Conservation (phyloP, 2,797 vertebrate genomes). For the Enteromius trimaculatus region DNA sequence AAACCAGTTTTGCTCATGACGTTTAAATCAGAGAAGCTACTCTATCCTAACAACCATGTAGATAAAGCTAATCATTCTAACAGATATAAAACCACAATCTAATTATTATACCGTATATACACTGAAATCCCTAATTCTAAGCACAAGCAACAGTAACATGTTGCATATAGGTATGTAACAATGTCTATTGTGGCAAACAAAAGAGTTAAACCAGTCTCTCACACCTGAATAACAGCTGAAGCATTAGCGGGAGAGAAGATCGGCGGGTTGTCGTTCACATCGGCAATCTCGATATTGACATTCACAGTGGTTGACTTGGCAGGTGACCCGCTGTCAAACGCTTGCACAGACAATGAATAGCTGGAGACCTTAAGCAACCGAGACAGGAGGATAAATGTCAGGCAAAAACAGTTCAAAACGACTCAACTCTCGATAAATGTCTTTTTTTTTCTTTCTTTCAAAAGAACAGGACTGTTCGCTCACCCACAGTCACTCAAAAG, state of each 20-base stretch:
- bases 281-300: slow-evolving; percentile 93
- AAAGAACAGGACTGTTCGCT: slow-evolving; percentile 14
- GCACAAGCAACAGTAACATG: not conserved
- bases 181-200: not conserved
- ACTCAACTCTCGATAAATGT: slow-evolving; percentile 9
- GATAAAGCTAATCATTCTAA: not conserved
- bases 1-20: not conserved
- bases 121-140: not conserved
- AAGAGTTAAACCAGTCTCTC: not conserved
- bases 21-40: not conserved
- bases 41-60: not conserved
- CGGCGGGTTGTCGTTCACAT: slow-evolving; percentile 94
- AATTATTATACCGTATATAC: not conserved
- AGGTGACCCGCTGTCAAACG: slow-evolving; percentile 91
- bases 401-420: slow-evolving; percentile 25
- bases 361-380: slow-evolving; percentile 82
- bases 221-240: slow-evolving; percentile 90
- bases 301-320: slow-evolving; percentile 87
- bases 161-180: not conserved
- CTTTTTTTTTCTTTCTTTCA: not conserved
- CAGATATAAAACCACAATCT: not conserved
- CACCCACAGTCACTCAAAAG: not conserved
- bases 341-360: slow-evolving; percentile 91
- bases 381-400: slow-evolving; percentile 47
- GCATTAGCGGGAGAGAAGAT: slow-evolving; percentile 89